A percentile compares a stretch with the other conserved stretches of the same genome.
phyloP scores from a whole-genome alignment of 2,113 vertebrate species.

The Tragelaphus strepsiceros region DNA sequence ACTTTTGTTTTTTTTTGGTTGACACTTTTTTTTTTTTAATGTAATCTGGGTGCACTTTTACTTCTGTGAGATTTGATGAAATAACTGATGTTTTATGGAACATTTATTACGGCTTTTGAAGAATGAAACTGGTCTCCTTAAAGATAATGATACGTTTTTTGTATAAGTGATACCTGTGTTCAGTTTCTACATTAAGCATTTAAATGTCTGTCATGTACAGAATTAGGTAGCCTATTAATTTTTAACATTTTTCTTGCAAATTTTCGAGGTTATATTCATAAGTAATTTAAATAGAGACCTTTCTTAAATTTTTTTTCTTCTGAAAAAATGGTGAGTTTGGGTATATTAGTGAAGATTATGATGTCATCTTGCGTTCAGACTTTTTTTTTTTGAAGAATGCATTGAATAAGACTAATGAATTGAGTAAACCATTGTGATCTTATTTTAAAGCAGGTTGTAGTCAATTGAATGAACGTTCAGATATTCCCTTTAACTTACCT shows the following conservation, averaged over 20 bases:
- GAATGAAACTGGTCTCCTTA: background rate
- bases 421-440: background rate
- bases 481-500: background rate
- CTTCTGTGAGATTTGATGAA: background rate
- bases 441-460: background rate
- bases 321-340: background rate
- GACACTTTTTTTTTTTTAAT: background rate
- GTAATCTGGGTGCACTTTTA: background rate
- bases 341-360: background rate
- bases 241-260: slow-evolving; percentile 16
- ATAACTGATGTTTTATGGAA: background rate
- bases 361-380: background rate
- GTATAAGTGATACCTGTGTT: background rate
- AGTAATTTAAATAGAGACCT: background rate
- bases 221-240: background rate
- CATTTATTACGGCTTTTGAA: background rate
- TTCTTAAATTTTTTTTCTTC: background rate
- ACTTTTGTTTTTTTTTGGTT: background rate
- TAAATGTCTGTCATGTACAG: background rate
- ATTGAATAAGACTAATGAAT: background rate
- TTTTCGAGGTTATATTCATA: background rate
- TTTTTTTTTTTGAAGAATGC: background rate
- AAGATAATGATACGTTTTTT: background rate
- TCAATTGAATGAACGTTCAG: background rate
- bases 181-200: background rate